Conservation (phyloP, 2,797 vertebrate genomes). For the Clarias fuscus region DNA sequence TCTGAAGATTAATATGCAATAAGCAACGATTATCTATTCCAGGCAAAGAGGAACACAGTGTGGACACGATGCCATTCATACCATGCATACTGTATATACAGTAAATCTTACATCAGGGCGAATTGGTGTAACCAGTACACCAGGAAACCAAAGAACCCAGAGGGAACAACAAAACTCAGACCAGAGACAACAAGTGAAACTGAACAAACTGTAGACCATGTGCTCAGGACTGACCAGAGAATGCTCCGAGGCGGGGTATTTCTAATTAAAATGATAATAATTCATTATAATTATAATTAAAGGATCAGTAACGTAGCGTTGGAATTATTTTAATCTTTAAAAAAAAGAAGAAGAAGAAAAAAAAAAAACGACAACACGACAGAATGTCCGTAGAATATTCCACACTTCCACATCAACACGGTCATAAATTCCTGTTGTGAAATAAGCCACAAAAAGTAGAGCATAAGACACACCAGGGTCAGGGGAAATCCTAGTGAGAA, state of each 20-base stretch:
- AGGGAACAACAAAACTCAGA: neutral
- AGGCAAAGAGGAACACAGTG: no score
- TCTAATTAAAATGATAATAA: no score
- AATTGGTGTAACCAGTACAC: no score
- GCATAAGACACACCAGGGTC: neutral
- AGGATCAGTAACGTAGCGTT: neutral
- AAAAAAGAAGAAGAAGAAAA: no score
- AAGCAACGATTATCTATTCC: neutral
- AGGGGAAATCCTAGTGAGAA: neutral
- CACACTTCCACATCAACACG: neutral
- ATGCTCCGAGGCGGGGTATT: no score
- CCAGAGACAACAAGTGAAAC: neutral
- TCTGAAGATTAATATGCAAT: neutral
- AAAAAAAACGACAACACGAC: no score
- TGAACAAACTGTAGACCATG: neutral
- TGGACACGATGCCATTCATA: neutral
- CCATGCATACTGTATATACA: neutral
- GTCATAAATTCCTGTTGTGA: neutral
- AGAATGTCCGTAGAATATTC: neutral
- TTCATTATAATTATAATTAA: neutral
- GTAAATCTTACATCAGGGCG: neutral
- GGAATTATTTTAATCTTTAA: neutral
- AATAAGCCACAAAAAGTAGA: conserved; percentile 12
- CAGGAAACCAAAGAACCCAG: neutral
- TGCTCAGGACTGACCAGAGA: neutral